phyloP scores from a whole-genome alignment of 2,113 vertebrate species.

The Barbus barbus region DNA sequence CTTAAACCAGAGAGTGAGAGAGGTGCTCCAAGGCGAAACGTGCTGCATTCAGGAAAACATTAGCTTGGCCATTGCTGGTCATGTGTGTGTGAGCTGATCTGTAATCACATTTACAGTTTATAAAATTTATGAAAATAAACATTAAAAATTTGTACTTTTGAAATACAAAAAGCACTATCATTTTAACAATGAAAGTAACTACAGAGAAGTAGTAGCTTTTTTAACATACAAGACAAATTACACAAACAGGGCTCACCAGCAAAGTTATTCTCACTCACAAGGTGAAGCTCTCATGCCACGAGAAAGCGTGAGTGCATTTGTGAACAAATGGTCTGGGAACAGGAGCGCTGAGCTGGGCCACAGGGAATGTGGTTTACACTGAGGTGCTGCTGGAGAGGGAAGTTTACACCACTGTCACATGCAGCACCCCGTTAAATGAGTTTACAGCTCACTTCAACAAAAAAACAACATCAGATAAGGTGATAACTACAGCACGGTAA shows the following conservation, averaged over 20 bases:
- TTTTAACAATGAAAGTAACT: no score
- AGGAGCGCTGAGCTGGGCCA: constrained; percentile 12
- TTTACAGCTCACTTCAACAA: constrained; percentile 41
- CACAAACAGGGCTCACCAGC: neutral
- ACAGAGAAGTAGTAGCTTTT: no score
- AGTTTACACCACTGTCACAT: constrained; percentile 19
- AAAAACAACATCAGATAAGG: constrained; percentile 33
- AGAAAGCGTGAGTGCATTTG: constrained; percentile 12
- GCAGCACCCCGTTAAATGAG: constrained; percentile 43
- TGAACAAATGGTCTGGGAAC: constrained; percentile 35
- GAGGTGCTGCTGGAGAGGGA: neutral
- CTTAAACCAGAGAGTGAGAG: constrained; percentile 44
- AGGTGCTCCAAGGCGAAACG: constrained; percentile 6
- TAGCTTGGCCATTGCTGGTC: neutral
- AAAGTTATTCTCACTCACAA: constrained; percentile 24
- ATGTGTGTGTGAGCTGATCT: neutral
- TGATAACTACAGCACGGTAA: constrained; percentile 42
- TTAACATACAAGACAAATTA: neutral
- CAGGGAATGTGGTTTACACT: constrained; percentile 25
- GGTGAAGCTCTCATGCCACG: neutral
- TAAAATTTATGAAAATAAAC: neutral
- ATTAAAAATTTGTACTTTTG: neutral
- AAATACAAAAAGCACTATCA: no score
- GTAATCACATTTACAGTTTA: neutral
- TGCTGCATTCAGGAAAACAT: neutral